Evolutionary conservation across 2,113 vertebrate genomes (phyloP).

Genomic region (Corythornis cristatus): DNA sequence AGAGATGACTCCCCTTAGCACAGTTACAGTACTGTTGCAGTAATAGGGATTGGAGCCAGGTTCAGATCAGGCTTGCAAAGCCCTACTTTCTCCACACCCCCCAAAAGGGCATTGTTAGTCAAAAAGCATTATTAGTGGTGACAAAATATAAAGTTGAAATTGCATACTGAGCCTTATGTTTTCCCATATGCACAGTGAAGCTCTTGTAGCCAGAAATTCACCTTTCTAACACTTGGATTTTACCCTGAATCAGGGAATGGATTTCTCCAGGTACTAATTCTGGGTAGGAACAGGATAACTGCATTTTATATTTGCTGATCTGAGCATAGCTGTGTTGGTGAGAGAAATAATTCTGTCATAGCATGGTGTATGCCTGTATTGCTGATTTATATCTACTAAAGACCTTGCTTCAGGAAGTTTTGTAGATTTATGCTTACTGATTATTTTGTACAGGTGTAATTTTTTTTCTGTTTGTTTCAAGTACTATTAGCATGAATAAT

Average conservation of each 20-base stretch:
- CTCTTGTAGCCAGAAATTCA: background rate
- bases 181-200: background rate
- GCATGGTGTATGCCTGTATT: background rate
- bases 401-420: background rate
- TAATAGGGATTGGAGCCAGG: background rate
- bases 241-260: background rate
- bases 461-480: background rate
- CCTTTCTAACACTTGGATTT: background rate
- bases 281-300: background rate
- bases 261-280: background rate
- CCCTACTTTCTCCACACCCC: background rate
- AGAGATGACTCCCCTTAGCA: constrained; percentile 37
- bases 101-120: background rate
- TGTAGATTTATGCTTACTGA: background rate
- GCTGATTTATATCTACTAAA: background rate
- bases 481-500: background rate
- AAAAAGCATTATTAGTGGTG: background rate
- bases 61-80: background rate
- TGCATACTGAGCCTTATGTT: background rate
- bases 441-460: background rate
- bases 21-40: background rate
- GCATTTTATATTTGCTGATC: background rate
- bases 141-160: background rate
- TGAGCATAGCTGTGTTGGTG: background rate
- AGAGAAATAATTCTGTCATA: background rate